Conservation (phyloP, 2,888 invertebrate genomes). For the Spicauda simplicius region DNA sequence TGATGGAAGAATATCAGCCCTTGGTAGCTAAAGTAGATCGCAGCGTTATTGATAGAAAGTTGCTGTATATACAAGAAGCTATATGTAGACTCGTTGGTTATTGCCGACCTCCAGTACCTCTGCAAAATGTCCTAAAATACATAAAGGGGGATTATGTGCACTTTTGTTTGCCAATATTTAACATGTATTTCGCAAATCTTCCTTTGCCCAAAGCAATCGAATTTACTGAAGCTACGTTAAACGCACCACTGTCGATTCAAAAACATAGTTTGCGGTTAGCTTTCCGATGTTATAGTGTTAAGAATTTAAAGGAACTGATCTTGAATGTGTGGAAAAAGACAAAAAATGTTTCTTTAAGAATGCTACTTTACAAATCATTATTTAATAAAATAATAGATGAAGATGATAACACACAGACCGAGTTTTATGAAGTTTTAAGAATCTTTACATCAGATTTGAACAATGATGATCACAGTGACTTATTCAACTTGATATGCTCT, state of each 20-base stretch:
- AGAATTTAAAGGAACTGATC: slow-evolving; percentile 51
- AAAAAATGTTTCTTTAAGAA: slow-evolving; percentile 58
- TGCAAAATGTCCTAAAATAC: slow-evolving; percentile 50
- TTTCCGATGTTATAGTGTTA: slow-evolving; percentile 53
- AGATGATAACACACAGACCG: slow-evolving; percentile 41
- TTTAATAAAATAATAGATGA: slow-evolving; percentile 48
- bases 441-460: slow-evolving; percentile 52
- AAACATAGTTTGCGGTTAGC: slow-evolving; percentile 64
- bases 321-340: slow-evolving; percentile 55
- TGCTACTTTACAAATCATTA: slow-evolving; percentile 54
- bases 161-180: slow-evolving; percentile 57
- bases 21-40: slow-evolving; percentile 55
- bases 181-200: slow-evolving; percentile 55
- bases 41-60: slow-evolving; percentile 43
- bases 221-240: slow-evolving; percentile 54
- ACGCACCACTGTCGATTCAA: slow-evolving; percentile 59
- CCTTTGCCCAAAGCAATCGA: slow-evolving; percentile 49
- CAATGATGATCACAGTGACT: slow-evolving; percentile 56
- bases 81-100: slow-evolving; percentile 57
- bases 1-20: slow-evolving; percentile 56
- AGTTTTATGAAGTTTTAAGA: slow-evolving; percentile 55
- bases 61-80: slow-evolving; percentile 53
- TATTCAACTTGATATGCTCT: slow-evolving; percentile 49
- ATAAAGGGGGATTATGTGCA: slow-evolving; percentile 62
- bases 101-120: slow-evolving; percentile 60